A percentile compares a stretch with the other conserved stretches of the same genome.
These are phyloP conservation scores for Gopherus flavomarginatus DNA, from an alignment of 2,113 vertebrate genomes.

Conservation along the genomic window DNA sequence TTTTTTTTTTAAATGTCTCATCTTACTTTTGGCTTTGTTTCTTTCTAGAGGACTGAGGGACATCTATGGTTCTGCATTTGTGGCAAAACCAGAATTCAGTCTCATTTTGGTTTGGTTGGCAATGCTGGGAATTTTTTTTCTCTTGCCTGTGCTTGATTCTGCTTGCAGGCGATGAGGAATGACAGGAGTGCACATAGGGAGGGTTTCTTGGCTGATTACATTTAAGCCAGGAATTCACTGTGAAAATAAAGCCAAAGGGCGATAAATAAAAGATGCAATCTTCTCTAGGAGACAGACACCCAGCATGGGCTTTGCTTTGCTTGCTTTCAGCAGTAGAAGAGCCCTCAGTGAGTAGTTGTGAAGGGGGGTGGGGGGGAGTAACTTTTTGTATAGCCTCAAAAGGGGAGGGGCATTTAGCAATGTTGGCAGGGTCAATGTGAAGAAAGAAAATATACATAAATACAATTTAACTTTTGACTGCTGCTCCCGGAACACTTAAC, in stretches of 20 bases:
- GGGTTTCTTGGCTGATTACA: slow-evolving; percentile 96
- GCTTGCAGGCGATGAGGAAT: slow-evolving; percentile 90
- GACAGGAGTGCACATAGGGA: slow-evolving; percentile 92
- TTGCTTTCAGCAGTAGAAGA: slow-evolving; percentile 79
- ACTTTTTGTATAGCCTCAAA: slow-evolving; percentile 65
- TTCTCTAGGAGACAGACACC: slow-evolving; percentile 85
- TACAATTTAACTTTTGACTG: slow-evolving; percentile 49
- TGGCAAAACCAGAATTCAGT: slow-evolving; percentile 67
- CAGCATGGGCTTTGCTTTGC: slow-evolving; percentile 81
- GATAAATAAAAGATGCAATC: slow-evolving; percentile 99
- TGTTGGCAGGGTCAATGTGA: slow-evolving; percentile 59
- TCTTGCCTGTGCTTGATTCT: slow-evolving; percentile 81
- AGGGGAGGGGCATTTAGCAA: slow-evolving; percentile 43
- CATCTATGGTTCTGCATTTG: slow-evolving; percentile 54
- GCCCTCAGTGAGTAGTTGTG: slow-evolving; percentile 77
- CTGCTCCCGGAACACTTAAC: slow-evolving; percentile 51
- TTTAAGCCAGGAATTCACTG: slow-evolving; percentile 95
- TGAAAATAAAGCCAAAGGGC: slow-evolving; percentile 93
- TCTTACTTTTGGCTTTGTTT: background rate
- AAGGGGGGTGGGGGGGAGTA: slow-evolving; percentile 64
- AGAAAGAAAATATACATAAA: slow-evolving; percentile 49
- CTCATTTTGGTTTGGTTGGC: slow-evolving; percentile 76
- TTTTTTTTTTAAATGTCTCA: background rate
- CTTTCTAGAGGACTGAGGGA: slow-evolving; percentile 35
- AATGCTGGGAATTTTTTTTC: slow-evolving; percentile 42